Percentiles rank a stretch among this genome's conserved stretches.
phyloP scores from a whole-genome alignment of 92 coral and sea anemone genomes.

The Parazoanthus atlanticus region DNA sequence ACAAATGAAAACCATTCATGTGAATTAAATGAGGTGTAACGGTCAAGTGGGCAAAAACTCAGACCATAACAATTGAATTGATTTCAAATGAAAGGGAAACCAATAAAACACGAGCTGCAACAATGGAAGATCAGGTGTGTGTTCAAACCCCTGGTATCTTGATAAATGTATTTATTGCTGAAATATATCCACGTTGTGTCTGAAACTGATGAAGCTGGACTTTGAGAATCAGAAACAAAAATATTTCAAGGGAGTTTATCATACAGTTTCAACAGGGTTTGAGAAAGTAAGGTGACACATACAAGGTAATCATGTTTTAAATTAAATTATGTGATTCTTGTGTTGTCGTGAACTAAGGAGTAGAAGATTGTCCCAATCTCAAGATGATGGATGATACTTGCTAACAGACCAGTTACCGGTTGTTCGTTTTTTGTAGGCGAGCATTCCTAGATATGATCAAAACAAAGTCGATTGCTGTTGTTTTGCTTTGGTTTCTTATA shows the following conservation, averaged over 20 bases:
- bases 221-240: not conserved
- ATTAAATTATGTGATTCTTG: not conserved
- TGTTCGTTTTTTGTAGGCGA: not conserved
- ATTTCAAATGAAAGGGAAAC: not conserved
- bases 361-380: not conserved
- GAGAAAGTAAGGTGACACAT: not conserved
- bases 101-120: not conserved
- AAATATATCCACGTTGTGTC: not conserved
- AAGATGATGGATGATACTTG: not conserved
- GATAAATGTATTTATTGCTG: conserved; percentile 18
- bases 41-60: not conserved
- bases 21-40: not conserved
- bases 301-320: not conserved
- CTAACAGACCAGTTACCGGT: not conserved
- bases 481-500: not conserved
- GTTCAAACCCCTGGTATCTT: not conserved
- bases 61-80: not conserved
- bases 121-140: conserved; percentile 6
- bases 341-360: not conserved
- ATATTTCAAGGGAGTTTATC: not conserved
- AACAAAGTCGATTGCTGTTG: not conserved
- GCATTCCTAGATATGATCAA: not conserved
- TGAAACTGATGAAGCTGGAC: not conserved
- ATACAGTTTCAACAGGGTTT: not conserved
- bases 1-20: no score